A percentile compares a stretch with the other conserved stretches of the same genome.
These are phyloP conservation scores for Phania funesta DNA, from an alignment of 2,888 invertebrate species.

Conservation along the genomic window DNA sequence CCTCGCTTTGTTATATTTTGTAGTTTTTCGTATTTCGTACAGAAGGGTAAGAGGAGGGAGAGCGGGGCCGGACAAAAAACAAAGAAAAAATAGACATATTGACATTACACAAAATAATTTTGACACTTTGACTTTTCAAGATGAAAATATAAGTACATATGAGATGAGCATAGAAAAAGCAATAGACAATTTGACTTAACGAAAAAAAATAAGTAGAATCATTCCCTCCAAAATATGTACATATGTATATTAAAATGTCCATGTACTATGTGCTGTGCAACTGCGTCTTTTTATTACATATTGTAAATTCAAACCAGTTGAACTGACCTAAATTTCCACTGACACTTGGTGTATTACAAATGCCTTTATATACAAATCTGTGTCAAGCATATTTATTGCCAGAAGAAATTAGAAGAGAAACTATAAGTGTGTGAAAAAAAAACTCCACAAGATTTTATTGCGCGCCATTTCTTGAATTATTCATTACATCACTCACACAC, in stretches of 20 bases:
- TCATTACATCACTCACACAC: constrained; percentile 11
- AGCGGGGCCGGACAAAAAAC: not conserved
- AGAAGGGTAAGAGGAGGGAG: not conserved
- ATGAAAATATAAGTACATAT: not conserved
- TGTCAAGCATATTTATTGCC: not conserved
- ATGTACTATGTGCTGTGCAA: no score
- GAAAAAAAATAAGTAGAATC: not conserved
- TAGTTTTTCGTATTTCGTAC: not conserved
- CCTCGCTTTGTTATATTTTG: constrained; percentile 44
- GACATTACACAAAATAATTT: constrained; percentile 29
- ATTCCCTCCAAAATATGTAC: not conserved
- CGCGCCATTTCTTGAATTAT: constrained; percentile 47
- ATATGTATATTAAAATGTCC: not conserved
- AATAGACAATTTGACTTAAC: not conserved
- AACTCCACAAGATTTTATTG: constrained; percentile 16
- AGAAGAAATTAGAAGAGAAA: constrained; percentile 1
- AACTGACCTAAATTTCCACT: constrained; percentile 48
- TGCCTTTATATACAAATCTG: constrained; percentile 8
- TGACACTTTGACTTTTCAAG: constrained; percentile 31
- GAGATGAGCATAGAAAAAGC: not conserved
- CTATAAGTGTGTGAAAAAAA: no score
- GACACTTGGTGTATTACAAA: not conserved
- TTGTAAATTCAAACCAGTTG: constrained; percentile 35
- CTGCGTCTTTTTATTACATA: no score
- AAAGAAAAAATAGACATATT: constrained; percentile 2